Evolutionary conservation across 2,797 vertebrate genomes (phyloP).

Genomic region (Percopsis omiscomaycus): DNA sequence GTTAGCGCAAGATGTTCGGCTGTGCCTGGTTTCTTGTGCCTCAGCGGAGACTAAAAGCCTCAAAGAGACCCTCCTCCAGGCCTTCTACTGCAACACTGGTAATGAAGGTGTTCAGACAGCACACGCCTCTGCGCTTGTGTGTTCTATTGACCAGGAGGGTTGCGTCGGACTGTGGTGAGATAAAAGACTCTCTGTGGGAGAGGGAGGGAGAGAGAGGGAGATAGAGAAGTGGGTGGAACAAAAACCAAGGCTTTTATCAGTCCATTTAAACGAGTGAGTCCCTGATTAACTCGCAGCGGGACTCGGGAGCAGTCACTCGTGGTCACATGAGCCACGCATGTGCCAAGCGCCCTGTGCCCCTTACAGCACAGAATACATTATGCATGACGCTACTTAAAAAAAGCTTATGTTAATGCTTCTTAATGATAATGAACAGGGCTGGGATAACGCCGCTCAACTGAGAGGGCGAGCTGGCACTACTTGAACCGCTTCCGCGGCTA

Average conservation of each 20-base stretch:
- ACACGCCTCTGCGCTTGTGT: neutral
- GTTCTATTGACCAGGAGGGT: neutral
- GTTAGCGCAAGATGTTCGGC: too few relatives aligned
- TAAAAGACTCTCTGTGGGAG: constrained; percentile 6
- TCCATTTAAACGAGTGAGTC: constrained; percentile 17
- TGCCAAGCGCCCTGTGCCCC: neutral
- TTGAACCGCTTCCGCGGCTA: constrained; percentile 8
- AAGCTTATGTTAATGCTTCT: constrained; percentile 38
- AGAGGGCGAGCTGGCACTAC: constrained; percentile 30
- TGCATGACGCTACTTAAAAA: constrained; percentile 14
- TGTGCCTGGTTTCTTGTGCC: too few relatives aligned
- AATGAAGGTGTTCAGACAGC: too few relatives aligned
- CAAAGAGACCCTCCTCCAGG: too few relatives aligned
- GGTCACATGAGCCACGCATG: neutral
- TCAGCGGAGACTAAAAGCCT: too few relatives aligned
- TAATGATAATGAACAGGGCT: constrained; percentile 28
- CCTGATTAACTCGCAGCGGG: constrained; percentile 8
- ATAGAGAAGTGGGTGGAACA: neutral
- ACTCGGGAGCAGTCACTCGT: neutral
- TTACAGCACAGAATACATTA: neutral
- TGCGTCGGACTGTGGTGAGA: neutral
- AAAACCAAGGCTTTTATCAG: constrained; percentile 1
- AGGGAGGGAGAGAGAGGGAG: neutral
- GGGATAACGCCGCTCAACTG: constrained; percentile 20
- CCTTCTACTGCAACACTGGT: too few relatives aligned